These are phyloP conservation scores for Sparus aurata DNA, from an alignment of 2,797 vertebrate species.

Conservation along the genomic window DNA sequence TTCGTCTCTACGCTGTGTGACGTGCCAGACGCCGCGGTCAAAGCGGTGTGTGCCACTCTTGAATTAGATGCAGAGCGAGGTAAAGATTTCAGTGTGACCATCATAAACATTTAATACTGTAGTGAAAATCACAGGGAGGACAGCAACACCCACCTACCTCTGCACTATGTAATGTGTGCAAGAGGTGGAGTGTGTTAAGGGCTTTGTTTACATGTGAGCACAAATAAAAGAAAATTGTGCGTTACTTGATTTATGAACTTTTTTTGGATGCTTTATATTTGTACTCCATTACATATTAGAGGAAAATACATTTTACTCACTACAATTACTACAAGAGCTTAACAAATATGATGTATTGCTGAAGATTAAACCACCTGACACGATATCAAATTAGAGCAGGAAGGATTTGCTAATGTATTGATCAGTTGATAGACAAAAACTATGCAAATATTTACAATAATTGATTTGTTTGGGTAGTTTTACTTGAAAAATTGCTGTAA, in stretches of 20 bases:
- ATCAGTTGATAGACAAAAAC: too few relatives aligned
- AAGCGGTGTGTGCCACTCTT: conserved; percentile 46
- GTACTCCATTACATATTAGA: not conserved
- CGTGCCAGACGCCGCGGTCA: conserved; percentile 44
- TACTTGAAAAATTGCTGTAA: too few relatives aligned
- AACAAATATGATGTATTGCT: not conserved
- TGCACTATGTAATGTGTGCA: not conserved
- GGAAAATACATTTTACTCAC: not conserved
- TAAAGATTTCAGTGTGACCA: conserved; percentile 44
- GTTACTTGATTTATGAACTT: not conserved
- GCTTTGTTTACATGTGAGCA: not conserved
- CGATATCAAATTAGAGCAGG: not conserved
- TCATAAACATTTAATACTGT: conserved; percentile 8
- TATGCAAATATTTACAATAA: not conserved
- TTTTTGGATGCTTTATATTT: not conserved
- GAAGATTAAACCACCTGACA: not conserved
- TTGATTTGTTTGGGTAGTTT: too few relatives aligned
- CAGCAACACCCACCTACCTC: not conserved
- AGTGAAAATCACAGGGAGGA: conserved; percentile 7
- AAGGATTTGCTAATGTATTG: not conserved
- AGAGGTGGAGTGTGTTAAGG: not conserved
- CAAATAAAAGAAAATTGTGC: not conserved
- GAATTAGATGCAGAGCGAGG: conserved; percentile 35
- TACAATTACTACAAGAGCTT: not conserved
- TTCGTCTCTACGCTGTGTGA: conserved; percentile 43